phyloP scores from a whole-genome alignment of 92 coral and sea anemone genomes.

The Blastomussa wellsi region DNA sequence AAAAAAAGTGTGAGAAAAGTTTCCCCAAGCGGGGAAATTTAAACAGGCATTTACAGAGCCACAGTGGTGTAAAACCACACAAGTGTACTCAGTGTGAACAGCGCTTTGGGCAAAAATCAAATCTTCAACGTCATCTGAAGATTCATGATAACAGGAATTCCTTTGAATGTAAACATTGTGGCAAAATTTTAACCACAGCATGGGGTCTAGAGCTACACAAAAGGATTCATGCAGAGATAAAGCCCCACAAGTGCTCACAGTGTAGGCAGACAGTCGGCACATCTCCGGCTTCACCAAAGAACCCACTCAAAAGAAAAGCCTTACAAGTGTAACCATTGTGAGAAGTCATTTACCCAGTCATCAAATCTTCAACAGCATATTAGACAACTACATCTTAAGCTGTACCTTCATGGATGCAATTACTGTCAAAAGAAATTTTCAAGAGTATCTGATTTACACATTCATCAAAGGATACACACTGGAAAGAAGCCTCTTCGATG shows the following conservation, averaged over 20 bases:
- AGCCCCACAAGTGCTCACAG: not conserved
- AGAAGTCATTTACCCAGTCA: not conserved
- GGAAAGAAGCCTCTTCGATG: not conserved
- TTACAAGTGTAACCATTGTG: not conserved
- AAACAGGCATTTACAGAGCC: not conserved
- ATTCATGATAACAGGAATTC: not conserved
- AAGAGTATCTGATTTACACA: not conserved
- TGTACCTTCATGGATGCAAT: not conserved
- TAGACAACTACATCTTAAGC: not conserved
- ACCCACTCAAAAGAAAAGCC: not conserved
- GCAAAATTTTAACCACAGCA: not conserved
- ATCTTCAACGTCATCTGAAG: not conserved
- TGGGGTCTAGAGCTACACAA: not conserved
- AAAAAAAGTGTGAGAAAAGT: constrained; percentile 6
- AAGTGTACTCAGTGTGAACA: not conserved
- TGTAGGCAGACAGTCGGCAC: not conserved
- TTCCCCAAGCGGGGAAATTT: not conserved
- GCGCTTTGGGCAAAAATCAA: not conserved
- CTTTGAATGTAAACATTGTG: not conserved
- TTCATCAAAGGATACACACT: not conserved
- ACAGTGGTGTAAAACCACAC: not conserved
- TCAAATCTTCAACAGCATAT: not conserved
- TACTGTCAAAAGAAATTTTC: not conserved
- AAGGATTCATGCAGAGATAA: not conserved
- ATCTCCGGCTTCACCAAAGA: not conserved